Evolutionary conservation across 2,113 vertebrate genomes (phyloP), one percentile per base, ranked within the genome.

Genomic region (Hemiscyllium ocellatum): DNA sequence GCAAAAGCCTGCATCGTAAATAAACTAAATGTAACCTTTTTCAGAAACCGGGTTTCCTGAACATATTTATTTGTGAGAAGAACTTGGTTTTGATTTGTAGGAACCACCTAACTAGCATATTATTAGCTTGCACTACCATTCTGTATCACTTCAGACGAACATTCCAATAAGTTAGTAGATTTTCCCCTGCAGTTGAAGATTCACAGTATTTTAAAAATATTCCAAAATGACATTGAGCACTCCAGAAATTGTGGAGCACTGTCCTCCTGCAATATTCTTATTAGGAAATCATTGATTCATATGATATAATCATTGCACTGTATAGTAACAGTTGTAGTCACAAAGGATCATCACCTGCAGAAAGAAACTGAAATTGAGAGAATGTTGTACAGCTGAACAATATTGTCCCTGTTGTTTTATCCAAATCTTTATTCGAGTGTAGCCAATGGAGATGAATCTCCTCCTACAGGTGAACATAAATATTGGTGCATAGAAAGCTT

Each of bases 381-480:
- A 95, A 33, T 50, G 68, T 76, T 50, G 68, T 15, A 69, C 19
- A 29, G 94, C 47, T 52, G 94, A 95, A 52, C 72, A 52, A 95
- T 72, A 72, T 33, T 95, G 94, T 95, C 69, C 29, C 94, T 95
- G 94, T 69, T 19, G 37, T 29, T 95, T 95, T 95, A 95, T 95
- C 94, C 94, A 95, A 95, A 95, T 72, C 94, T 95, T 95, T 72
- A 95, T 95, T 26, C 69, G 72, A 72, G 42, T 72, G 26, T 70
- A 95, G 22, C 69, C 94, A 95, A 50, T 95, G 94, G 68, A 76
- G 94, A 95, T 95, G 94, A 95, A 95, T 95, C 94, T 95, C 69
- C 94, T 72, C 69, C 68, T 95, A 95, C 69, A 95, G 94, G 94
- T 95, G 68, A 95, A 95, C 94, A 19, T 95, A 72, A 95, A 95